Conservation (phyloP, 2,888 invertebrate genomes). For the Matsumyia berberina region DNA sequence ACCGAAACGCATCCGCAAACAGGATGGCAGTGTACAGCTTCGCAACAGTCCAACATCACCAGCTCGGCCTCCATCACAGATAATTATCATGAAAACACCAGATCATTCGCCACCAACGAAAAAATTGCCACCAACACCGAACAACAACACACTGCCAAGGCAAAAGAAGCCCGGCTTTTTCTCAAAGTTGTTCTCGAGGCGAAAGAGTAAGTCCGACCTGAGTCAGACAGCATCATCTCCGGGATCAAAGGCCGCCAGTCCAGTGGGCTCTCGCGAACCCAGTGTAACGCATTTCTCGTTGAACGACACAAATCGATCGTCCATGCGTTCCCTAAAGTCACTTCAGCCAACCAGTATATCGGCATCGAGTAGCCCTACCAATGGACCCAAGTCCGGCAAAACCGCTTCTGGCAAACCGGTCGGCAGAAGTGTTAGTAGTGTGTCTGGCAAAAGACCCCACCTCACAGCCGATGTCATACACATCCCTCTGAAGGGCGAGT, state of each 20-base stretch:
- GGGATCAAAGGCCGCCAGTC: constrained; percentile 78
- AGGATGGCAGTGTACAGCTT: constrained; percentile 47
- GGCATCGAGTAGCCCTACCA: constrained; percentile 84
- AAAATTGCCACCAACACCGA: constrained; percentile 85
- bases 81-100: constrained; percentile 83
- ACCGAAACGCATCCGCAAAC: constrained; percentile 90
- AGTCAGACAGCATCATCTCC: constrained; percentile 77
- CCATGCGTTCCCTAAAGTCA: constrained; percentile 81
- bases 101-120: constrained; percentile 85
- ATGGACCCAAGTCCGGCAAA: constrained; percentile 71
- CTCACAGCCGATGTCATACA: constrained; percentile 87
- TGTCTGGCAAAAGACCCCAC: constrained; percentile 86
- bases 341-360: constrained; percentile 79
- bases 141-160: constrained; percentile 84
- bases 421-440: constrained; percentile 87
- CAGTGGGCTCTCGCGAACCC: constrained; percentile 81
- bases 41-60: constrained; percentile 72
- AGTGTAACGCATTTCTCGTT: constrained; percentile 81
- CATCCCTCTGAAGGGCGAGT: constrained; percentile 88
- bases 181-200: constrained; percentile 87
- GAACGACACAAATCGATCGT: constrained; percentile 81
- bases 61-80: constrained; percentile 80
- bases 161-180: constrained; percentile 88
- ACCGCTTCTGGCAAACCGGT: constrained; percentile 85
- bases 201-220: constrained; percentile 85